phyloP scores from a whole-genome alignment of 2,113 vertebrate genomes.

The Puntigrus tetrazona region DNA sequence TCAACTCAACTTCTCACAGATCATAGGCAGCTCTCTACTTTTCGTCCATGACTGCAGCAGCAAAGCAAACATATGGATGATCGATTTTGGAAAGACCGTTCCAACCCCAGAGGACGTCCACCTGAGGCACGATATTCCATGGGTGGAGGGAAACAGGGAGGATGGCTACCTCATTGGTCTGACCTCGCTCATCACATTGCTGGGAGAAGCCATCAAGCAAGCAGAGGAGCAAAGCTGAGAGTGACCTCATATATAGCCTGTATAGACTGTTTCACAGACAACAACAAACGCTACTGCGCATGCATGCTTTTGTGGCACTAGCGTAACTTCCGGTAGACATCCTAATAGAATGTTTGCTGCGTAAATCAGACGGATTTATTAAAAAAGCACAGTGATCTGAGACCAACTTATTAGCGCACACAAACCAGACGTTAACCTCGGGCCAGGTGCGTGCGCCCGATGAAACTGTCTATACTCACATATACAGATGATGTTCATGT shows the following conservation, averaged over 20 bases:
- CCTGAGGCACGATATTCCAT: constrained; percentile 71
- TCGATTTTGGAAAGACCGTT: constrained; percentile 82
- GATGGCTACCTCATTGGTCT: constrained; percentile 81
- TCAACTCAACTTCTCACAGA: constrained; percentile 55
- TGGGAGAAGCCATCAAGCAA: constrained; percentile 66
- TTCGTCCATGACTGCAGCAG: constrained; percentile 76
- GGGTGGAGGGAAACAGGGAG: constrained; percentile 78
- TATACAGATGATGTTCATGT: not conserved
- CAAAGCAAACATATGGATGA: constrained; percentile 82
- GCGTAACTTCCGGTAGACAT: no score
- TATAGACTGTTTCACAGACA: no score
- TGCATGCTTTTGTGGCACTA: no score
- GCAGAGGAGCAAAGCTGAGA: constrained; percentile 46
- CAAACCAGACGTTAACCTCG: no score
- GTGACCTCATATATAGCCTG: constrained; percentile 10
- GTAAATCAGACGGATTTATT: no score
- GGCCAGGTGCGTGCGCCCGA: no score
- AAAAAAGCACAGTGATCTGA: no score
- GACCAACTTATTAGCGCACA: no score
- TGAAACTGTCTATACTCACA: no score
- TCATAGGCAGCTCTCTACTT: constrained; percentile 81
- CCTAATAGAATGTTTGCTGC: no score
- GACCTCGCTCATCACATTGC: constrained; percentile 67
- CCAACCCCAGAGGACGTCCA: constrained; percentile 56
- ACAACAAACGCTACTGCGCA: no score